These are phyloP conservation scores for Pheosia gnoma DNA, from an alignment of 2,888 invertebrate genomes.

Conservation along the genomic window DNA sequence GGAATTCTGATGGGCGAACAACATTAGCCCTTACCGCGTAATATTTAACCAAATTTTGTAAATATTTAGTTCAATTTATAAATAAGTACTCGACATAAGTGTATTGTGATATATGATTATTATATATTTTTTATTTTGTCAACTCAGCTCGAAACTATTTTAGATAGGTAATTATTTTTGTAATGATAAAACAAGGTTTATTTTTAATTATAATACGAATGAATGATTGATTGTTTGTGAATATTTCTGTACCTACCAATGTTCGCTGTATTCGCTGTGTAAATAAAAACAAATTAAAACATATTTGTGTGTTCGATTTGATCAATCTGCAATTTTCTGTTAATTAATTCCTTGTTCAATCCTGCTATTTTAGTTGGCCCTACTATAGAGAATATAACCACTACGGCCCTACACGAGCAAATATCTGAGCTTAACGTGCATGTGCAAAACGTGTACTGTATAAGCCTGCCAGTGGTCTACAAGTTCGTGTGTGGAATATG, in stretches of 20 bases:
- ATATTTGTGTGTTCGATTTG: conserved; percentile 1
- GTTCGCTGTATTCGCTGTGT: conserved; percentile 56
- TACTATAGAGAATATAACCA: no score
- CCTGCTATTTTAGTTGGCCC: no score
- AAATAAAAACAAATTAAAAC: conserved; percentile 47
- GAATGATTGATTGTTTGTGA: conserved; percentile 27
- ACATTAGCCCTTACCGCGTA: conserved; percentile 9
- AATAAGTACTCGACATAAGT: conserved; percentile 56
- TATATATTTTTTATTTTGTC: conserved; percentile 44
- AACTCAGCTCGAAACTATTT: conserved; percentile 47
- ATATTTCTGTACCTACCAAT: conserved; percentile 53
- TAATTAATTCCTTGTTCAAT: no score
- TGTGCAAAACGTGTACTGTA: no score
- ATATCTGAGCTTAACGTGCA: no score
- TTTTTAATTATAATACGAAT: conserved; percentile 31
- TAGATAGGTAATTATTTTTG: conserved; percentile 46
- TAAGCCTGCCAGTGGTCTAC: no score
- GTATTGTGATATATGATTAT: conserved; percentile 72
- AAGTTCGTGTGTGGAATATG: no score
- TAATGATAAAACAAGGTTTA: conserved; percentile 24
- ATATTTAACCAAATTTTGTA: conserved; percentile 63
- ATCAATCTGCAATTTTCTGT: no score
- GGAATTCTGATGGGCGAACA: conserved; percentile 10
- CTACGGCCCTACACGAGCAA: no score
- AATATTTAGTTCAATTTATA: conserved; percentile 75